These are phyloP conservation scores for Druon quercuslanigerum DNA, from an alignment of 1,140 invertebrate genomes.

Conservation along the genomic window DNA sequence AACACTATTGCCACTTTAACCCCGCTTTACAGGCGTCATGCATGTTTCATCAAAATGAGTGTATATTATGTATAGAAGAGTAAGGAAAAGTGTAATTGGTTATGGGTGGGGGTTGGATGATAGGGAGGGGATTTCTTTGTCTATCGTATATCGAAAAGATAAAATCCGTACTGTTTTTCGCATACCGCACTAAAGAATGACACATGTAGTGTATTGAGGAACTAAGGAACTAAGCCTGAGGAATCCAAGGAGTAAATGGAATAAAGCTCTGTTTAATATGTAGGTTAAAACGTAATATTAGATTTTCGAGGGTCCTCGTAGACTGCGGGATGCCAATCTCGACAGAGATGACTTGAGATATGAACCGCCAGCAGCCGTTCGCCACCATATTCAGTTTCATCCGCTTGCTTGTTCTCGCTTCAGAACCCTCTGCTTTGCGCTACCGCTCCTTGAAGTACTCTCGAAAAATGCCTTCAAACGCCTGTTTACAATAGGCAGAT, in stretches of 20 bases:
- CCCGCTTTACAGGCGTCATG: too few relatives aligned
- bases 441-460: conserved; percentile 40
- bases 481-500: conserved; percentile 68
- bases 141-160: too few relatives aligned
- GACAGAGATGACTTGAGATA: conserved; percentile 71
- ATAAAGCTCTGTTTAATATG: conserved; percentile 52
- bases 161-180: too few relatives aligned
- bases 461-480: conserved; percentile 54
- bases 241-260: conserved; percentile 38
- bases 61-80: too few relatives aligned
- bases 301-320: conserved; percentile 65
- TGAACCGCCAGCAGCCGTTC: conserved; percentile 58
- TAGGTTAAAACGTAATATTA: conserved; percentile 68
- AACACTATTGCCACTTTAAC: too few relatives aligned
- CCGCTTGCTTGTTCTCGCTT: conserved; percentile 40
- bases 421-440: conserved; percentile 8
- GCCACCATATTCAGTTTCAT: conserved; percentile 45
- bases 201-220: not conserved
- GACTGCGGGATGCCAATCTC: conserved; percentile 66
- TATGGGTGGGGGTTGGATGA: too few relatives aligned
- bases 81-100: too few relatives aligned
- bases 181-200: too few relatives aligned
- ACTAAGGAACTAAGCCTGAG: not conserved
- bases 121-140: too few relatives aligned
- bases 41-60: too few relatives aligned